These are phyloP conservation scores for Ricordea florida DNA, from an alignment of 92 coral and sea anemone species.

Conservation along the genomic window DNA sequence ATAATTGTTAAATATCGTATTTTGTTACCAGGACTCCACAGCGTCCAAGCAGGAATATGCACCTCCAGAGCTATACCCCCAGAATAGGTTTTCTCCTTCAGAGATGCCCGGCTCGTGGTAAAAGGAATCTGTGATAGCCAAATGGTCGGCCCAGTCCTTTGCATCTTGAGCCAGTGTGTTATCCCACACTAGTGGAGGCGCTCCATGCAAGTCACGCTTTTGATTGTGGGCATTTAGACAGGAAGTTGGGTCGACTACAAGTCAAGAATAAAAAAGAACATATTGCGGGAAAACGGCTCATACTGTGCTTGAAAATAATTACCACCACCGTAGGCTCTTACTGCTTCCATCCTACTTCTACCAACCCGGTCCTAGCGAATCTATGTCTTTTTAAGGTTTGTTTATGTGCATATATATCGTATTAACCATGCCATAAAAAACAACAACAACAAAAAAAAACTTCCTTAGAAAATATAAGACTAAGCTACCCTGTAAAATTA, in stretches of 20 bases:
- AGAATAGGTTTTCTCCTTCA: conserved; percentile 23
- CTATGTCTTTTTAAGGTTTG: no score
- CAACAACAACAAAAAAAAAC: no score
- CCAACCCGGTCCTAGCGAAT: no score
- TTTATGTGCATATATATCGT: no score
- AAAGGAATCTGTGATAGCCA: background rate
- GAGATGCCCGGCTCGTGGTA: background rate
- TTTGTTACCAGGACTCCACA: conserved; percentile 38
- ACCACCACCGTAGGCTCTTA: background rate
- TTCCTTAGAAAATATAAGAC: no score
- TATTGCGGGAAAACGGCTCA: no score
- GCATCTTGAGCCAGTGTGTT: conserved; percentile 8
- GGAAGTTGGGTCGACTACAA: background rate
- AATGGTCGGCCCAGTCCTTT: conserved; percentile 15
- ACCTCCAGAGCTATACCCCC: background rate
- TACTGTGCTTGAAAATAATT: no score
- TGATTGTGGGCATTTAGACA: conserved; percentile 15
- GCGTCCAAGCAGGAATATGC: conserved; percentile 28
- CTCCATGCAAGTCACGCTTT: conserved; percentile 8
- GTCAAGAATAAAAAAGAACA: background rate
- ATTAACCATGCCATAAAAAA: no score
- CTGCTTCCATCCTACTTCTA: no score
- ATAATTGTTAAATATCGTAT: no score
- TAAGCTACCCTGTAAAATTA: no score
- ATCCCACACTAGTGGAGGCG: conserved; percentile 15